Evolutionary conservation across 2,113 vertebrate species (phyloP).

Genomic region (Tenebrosternarchus preto): DNA sequence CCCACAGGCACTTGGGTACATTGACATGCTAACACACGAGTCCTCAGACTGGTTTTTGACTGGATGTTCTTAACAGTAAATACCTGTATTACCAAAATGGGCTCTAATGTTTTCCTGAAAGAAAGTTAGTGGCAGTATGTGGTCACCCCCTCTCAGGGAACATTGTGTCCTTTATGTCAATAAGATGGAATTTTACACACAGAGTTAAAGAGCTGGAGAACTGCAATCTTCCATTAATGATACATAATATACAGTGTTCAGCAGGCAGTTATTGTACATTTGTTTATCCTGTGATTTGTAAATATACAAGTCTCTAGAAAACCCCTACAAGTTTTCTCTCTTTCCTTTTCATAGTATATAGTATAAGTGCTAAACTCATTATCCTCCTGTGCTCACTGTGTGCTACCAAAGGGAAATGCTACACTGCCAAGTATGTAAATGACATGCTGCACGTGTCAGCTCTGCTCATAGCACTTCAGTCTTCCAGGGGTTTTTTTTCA

Average conservation of each 20-base stretch:
- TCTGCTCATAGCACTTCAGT: not conserved
- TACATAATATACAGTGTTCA: not conserved
- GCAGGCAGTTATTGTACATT: no score
- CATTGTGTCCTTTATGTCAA: not conserved
- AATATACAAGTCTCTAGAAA: no score
- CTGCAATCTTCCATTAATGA: not conserved
- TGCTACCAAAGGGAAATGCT: not conserved
- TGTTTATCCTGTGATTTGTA: no score
- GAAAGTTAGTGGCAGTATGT: not conserved
- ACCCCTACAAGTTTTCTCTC: no score
- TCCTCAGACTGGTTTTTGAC: not conserved
- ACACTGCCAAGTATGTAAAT: not conserved
- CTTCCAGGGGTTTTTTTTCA: no score
- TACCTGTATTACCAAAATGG: conserved; percentile 4
- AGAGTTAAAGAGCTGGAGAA: not conserved
- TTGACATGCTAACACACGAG: not conserved
- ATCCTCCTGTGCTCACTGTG: not conserved
- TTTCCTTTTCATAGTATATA: not conserved
- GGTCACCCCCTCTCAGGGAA: not conserved
- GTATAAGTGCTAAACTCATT: not conserved
- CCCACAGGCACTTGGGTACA: not conserved
- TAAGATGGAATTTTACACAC: not conserved
- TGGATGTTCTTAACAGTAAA: not conserved
- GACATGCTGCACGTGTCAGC: not conserved
- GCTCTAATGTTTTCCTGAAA: not conserved